These are phyloP conservation scores for Solen grandis DNA, from an alignment of 1,140 invertebrate genomes.

Conservation along the genomic window DNA sequence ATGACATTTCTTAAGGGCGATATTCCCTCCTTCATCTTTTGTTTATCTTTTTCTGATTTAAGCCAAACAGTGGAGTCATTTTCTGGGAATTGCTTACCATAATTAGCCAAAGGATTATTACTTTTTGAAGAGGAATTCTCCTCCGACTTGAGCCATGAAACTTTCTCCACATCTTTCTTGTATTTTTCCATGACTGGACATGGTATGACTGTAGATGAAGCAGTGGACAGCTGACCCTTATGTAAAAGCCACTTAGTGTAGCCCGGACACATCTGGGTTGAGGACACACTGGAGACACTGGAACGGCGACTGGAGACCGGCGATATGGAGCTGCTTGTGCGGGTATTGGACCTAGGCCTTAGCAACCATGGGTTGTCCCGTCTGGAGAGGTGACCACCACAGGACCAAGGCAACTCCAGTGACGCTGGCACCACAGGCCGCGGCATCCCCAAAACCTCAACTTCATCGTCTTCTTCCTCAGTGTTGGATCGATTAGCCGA, in stretches of 20 bases:
- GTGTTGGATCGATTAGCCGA: background rate
- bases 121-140: background rate
- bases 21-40: background rate
- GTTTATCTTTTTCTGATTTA: background rate
- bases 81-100: background rate
- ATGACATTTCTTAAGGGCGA: constrained; percentile 30
- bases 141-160: constrained; percentile 30
- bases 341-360: background rate
- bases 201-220: background rate
- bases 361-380: constrained; percentile 37
- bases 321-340: constrained; percentile 28
- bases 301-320: constrained; percentile 16
- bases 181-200: constrained; percentile 39
- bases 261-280: background rate
- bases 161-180: constrained; percentile 13
- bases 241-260: constrained; percentile 38
- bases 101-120: constrained; percentile 20
- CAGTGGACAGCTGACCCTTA: background rate
- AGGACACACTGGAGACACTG: background rate
- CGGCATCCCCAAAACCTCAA: background rate
- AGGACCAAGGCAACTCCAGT: background rate
- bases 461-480: background rate
- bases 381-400: constrained; percentile 6
- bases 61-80: constrained; percentile 25
- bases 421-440: constrained; percentile 20